Evolutionary conservation across 1,140 invertebrate genomes (phyloP).

Genomic region (Eupristina koningsbergeri): DNA sequence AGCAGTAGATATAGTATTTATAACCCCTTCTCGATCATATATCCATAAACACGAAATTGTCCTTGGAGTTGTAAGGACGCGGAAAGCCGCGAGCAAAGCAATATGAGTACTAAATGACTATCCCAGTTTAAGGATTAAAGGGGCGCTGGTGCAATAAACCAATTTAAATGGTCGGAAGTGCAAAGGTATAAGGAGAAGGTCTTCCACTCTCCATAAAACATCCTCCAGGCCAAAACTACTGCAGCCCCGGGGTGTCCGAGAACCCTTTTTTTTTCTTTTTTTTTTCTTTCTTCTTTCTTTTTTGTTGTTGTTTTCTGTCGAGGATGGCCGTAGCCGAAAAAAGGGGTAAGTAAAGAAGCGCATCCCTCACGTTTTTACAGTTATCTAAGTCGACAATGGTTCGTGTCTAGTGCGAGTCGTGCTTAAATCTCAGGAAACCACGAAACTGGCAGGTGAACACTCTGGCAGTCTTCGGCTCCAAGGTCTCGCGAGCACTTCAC

Average conservation of each 20-base stretch:
- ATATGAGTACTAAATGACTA: not conserved
- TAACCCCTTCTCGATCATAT: slow-evolving; percentile 58
- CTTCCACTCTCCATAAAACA: slow-evolving; percentile 23
- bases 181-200: too few relatives aligned
- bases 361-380: slow-evolving; percentile 51
- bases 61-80: slow-evolving; percentile 53
- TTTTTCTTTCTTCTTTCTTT: too few relatives aligned
- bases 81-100: slow-evolving; percentile 20
- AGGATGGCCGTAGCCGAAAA: slow-evolving; percentile 13
- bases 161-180: slow-evolving; percentile 52
- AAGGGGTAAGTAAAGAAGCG: slow-evolving; percentile 58
- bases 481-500: slow-evolving; percentile 61
- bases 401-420: slow-evolving; percentile 54
- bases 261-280: slow-evolving; percentile 21
- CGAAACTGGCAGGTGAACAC: slow-evolving; percentile 62
- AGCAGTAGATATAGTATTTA: slow-evolving; percentile 48
- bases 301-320: too few relatives aligned
- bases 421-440: slow-evolving; percentile 57
- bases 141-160: slow-evolving; percentile 62
- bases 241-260: slow-evolving; percentile 45
- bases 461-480: slow-evolving; percentile 62
- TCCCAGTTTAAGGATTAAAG: slow-evolving; percentile 53
- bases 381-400: slow-evolving; percentile 53
- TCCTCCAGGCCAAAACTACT: not conserved
- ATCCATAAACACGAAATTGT: slow-evolving; percentile 34